phyloP scores from a whole-genome alignment of 2,113 vertebrate genomes.

The Pygoscelis adeliae region DNA sequence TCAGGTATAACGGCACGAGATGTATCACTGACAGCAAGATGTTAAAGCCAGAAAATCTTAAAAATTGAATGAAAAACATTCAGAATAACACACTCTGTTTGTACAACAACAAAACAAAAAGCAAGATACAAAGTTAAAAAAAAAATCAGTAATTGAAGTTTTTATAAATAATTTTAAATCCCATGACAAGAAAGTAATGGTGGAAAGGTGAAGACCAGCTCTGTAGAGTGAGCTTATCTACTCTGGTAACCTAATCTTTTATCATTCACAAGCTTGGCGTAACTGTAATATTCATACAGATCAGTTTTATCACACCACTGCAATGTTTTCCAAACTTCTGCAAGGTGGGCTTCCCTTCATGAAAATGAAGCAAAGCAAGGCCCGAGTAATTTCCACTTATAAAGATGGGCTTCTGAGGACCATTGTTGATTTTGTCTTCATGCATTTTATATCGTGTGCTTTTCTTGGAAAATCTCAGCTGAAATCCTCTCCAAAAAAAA shows the following conservation, averaged over 20 bases:
- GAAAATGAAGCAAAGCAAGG: background rate
- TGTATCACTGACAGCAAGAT: background rate
- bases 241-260: background rate
- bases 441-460: background rate
- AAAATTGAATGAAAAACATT: background rate
- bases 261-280: background rate
- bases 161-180: background rate
- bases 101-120: background rate
- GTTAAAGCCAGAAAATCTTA: background rate
- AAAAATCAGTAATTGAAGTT: background rate
- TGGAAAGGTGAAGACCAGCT: background rate
- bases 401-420: background rate
- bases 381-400: background rate
- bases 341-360: background rate
- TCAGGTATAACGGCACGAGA: rapidly evolving
- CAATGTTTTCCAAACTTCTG: background rate
- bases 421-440: background rate
- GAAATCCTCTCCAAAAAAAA: background rate
- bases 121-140: background rate
- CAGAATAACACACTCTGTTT: background rate
- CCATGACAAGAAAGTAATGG: background rate
- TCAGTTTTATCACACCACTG: background rate
- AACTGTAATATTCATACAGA: no score
- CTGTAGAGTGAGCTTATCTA: background rate
- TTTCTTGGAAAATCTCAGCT: background rate